Evolutionary conservation across 2,113 vertebrate genomes (phyloP), one percentile per base, ranked within the genome.

Genomic region (Pardalotus punctatus): DNA sequence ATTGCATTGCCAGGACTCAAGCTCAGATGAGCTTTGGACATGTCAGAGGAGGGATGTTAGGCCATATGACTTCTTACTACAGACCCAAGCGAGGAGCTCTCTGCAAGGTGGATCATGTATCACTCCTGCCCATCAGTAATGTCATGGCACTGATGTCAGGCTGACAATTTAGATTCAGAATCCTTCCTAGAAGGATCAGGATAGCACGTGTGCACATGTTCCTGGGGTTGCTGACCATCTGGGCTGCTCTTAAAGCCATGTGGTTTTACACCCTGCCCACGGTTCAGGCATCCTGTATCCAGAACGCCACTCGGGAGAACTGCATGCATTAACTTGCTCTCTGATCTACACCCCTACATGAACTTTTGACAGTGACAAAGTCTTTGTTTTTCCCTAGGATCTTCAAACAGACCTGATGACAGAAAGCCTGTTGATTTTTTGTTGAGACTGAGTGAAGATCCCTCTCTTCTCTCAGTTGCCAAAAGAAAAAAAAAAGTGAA

Each of bases 141-240:
- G 50, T 77, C 71, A 76, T 4, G 25, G 58, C 2, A 4, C 62
- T 94, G 92, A 93, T 88, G 79, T 88, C 95, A 95, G 79, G 42
- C 57, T 69, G 58, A 80, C 85, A 90, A 86, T 90, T 92, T 77
- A 92, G 88, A 90, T 57, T 80, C 66, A 60, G 90, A 93, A 80
- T 88, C 74, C 70, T 94, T 94, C 94, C 95, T 93, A 95, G 95
- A 93, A 96, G 88, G 90, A 93, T 90, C 71, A 86, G 92, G 62
- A 14, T 16, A 86, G 64, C 88, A 92, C 2, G 11, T 76, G 95
- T 91, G n/a, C 88, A 50, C 72, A 70, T 72, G 71, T 73, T 94
- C 74, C 92, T 90, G 90, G 66, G 85, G 79, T 77, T 93, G 79
- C 36, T 93, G 92, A 45, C 94, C 90, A 86, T 95, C 94, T 94